A percentile compares a stretch with the other conserved stretches of the same genome.
Conservation (phyloP, 2,888 invertebrate species). For the Eumacrocentrus americanus region DNA sequence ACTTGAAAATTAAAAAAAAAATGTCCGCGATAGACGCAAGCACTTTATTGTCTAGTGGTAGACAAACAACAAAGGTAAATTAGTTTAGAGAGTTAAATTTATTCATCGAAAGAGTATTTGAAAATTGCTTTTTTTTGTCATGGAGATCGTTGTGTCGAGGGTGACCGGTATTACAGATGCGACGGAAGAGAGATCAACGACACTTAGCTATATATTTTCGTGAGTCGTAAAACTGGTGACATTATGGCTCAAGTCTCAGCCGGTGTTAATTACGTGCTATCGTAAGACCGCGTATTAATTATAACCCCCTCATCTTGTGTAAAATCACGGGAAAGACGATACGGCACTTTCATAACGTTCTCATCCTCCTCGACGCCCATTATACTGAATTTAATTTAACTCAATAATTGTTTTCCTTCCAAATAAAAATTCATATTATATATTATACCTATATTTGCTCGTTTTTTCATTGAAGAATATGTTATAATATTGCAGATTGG, state of each 20-base stretch:
- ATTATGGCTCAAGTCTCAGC: no score
- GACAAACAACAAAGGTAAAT: no score
- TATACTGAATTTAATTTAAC: background rate
- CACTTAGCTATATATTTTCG: no score
- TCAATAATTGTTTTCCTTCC: background rate
- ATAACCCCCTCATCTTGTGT: slow-evolving; percentile 29
- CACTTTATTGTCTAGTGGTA: no score
- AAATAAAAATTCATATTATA: background rate
- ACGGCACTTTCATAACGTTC: slow-evolving; percentile 16
- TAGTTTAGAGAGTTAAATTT: background rate
- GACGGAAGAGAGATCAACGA: no score
- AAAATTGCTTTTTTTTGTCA: background rate
- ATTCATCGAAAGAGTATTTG: background rate
- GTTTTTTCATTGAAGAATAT: no score
- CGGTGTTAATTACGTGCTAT: slow-evolving; percentile 33
- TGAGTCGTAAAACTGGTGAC: background rate
- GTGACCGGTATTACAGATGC: background rate
- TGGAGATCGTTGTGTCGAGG: background rate
- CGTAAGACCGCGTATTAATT: slow-evolving; percentile 34
- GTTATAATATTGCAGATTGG: slow-evolving; percentile 46
- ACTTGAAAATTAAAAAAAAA: background rate
- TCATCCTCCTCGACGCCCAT: background rate
- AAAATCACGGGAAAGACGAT: slow-evolving; percentile 28
- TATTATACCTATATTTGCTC: no score
- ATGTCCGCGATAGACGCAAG: background rate